phyloP scores from a whole-genome alignment of 2,797 vertebrate genomes.

The Cottoperca gobio region DNA sequence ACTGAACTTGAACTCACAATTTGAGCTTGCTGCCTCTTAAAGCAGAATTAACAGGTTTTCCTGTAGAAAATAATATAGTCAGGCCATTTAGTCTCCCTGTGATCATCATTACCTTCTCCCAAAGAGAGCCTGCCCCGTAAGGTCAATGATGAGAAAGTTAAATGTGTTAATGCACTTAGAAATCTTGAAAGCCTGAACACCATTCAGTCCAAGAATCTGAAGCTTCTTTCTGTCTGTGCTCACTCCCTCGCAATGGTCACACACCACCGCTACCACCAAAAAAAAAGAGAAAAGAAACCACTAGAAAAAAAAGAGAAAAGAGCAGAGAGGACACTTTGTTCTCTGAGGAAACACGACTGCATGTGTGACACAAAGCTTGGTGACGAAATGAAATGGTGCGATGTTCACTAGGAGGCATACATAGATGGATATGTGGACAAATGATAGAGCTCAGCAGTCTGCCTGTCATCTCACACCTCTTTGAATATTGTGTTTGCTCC shows the following conservation, averaged over 20 bases:
- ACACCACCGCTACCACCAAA: not conserved
- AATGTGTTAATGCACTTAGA: slow-evolving; percentile 50
- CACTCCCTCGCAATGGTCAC: not conserved
- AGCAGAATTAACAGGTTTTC: slow-evolving; percentile 29
- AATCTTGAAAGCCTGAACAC: slow-evolving; percentile 34
- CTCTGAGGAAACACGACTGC: slow-evolving; percentile 59
- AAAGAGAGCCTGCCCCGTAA: slow-evolving; percentile 11
- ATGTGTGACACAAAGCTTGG: slow-evolving; percentile 54
- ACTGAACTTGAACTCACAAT: slow-evolving; percentile 29
- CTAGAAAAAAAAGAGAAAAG: slow-evolving; percentile 15
- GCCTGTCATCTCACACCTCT: slow-evolving; percentile 58
- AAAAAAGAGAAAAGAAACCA: slow-evolving; percentile 29
- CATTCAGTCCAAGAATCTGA: slow-evolving; percentile 21
- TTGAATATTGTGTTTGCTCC: slow-evolving; percentile 56
- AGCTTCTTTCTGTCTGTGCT: slow-evolving; percentile 3
- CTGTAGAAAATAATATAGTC: slow-evolving; percentile 38
- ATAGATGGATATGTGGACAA: slow-evolving; percentile 57
- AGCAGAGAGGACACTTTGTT: slow-evolving; percentile 60
- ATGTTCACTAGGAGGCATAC: slow-evolving; percentile 50
- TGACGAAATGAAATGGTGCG: slow-evolving; percentile 48
- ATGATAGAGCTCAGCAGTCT: slow-evolving; percentile 57
- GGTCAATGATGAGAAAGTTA: slow-evolving; percentile 41
- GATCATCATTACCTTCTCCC: slow-evolving; percentile 33
- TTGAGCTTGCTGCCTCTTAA: slow-evolving; percentile 36
- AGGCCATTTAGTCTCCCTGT: slow-evolving; percentile 37